A percentile compares a stretch with the other conserved stretches of the same genome.
Evolutionary conservation across 2,113 vertebrate species (phyloP).

Genomic region (Lophius piscatorius): DNA sequence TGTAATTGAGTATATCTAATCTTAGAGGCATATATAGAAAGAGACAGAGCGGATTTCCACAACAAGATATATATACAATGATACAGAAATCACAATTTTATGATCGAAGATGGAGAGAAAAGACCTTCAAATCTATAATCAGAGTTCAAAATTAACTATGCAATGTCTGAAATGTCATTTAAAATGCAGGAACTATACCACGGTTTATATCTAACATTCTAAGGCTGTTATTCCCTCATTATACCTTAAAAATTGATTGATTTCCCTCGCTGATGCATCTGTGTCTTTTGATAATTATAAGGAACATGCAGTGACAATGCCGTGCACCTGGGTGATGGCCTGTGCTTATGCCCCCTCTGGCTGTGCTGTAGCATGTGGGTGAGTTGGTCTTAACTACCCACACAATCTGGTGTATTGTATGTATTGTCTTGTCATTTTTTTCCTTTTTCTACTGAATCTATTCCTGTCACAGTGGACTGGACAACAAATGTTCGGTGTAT

Average conservation of each 20-base stretch:
- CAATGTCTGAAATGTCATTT: background rate
- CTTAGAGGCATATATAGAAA: background rate
- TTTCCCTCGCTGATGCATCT: constrained; percentile 13
- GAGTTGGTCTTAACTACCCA: constrained; percentile 67
- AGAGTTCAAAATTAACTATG: background rate
- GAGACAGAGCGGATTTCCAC: background rate
- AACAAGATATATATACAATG: background rate
- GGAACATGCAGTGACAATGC: constrained; percentile 99
- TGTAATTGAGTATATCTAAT: constrained; percentile 2
- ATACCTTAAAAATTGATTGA: constrained; percentile 31
- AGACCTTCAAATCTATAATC: background rate
- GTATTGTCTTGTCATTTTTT: background rate
- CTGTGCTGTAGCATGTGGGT: constrained; percentile 98
- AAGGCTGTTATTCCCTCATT: constrained; percentile 16
- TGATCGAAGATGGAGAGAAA: background rate
- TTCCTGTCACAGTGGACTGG: constrained; percentile 84
- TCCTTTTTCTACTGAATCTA: background rate
- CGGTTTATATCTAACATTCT: background rate
- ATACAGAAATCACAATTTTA: background rate
- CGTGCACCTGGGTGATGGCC: constrained; percentile 99
- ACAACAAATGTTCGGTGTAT: constrained; percentile 99
- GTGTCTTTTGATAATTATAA: constrained; percentile 63
- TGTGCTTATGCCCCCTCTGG: constrained; percentile 96
- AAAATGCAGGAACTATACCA: background rate
- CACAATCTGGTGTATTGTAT: background rate